A percentile compares a stretch with the other conserved stretches of the same genome.
Conservation (phyloP, 2,888 invertebrate genomes). For the Cerceris ruficornis region DNA sequence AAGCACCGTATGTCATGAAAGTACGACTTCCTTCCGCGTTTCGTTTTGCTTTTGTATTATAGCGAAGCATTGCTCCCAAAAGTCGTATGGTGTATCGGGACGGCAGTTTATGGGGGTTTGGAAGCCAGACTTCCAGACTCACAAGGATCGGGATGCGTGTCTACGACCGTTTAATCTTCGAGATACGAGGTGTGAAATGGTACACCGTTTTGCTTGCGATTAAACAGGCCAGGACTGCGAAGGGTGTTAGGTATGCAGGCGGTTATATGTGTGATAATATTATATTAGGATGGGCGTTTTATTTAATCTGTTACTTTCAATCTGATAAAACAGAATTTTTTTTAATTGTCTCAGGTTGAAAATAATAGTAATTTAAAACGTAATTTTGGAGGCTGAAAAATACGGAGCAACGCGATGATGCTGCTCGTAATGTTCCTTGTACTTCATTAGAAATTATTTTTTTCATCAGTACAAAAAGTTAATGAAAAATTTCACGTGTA, state of each 20-base stretch:
- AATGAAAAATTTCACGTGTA: too few relatives aligned
- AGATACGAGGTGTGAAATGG: neutral
- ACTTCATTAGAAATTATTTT: too few relatives aligned
- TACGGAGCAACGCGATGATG: too few relatives aligned
- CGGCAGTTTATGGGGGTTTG: conserved; percentile 24
- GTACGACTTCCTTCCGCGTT: conserved; percentile 65
- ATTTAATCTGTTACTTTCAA: too few relatives aligned
- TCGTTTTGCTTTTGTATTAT: conserved; percentile 39
- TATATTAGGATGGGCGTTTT: too few relatives aligned
- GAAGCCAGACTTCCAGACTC: conserved; percentile 4
- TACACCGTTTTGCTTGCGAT: neutral
- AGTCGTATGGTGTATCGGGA: neutral
- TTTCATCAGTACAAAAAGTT: too few relatives aligned
- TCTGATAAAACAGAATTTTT: neutral
- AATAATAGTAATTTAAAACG: too few relatives aligned
- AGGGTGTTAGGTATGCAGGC: neutral
- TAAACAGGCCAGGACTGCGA: neutral
- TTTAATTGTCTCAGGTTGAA: neutral
- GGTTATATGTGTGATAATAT: neutral
- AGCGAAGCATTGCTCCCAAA: conserved; percentile 24
- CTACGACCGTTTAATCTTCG: neutral
- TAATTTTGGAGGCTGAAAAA: neutral
- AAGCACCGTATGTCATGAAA: conserved; percentile 57
- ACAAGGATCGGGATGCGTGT: neutral
- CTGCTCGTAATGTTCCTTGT: too few relatives aligned